These are phyloP conservation scores for Dusona sp. DNA, from an alignment of 2,888 invertebrate species.

Conservation along the genomic window DNA sequence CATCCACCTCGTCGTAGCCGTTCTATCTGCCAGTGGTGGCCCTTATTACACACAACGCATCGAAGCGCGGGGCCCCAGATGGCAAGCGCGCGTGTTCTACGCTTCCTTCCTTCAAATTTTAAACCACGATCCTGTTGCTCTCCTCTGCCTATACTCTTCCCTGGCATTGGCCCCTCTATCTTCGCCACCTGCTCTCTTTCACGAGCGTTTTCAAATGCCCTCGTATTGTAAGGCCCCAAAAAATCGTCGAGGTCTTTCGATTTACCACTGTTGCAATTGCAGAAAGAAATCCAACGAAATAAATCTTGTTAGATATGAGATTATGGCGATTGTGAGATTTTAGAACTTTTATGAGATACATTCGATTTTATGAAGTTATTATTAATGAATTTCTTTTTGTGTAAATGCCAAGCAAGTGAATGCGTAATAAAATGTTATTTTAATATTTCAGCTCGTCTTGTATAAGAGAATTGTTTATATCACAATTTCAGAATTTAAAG, in stretches of 20 bases:
- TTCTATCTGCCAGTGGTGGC: constrained; percentile 6
- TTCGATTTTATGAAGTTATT: not conserved
- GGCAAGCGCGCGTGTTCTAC: constrained; percentile 80
- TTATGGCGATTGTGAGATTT: not conserved
- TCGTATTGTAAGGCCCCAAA: constrained; percentile 14
- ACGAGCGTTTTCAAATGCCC: constrained; percentile 58
- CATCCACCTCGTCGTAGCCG: constrained; percentile 6
- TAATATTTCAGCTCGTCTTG: too few relatives aligned
- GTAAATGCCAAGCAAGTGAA: not conserved
- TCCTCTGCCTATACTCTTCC: constrained; percentile 17
- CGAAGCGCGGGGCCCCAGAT: constrained; percentile 78
- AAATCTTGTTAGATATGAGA: not conserved
- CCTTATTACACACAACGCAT: constrained; percentile 39
- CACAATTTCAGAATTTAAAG: not conserved
- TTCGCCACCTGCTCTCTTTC: constrained; percentile 79
- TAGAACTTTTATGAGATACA: not conserved
- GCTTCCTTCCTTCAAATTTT: constrained; percentile 80
- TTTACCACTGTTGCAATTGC: constrained; percentile 3
- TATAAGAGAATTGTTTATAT: too few relatives aligned
- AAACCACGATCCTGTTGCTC: constrained; percentile 72
- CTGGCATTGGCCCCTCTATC: constrained; percentile 70
- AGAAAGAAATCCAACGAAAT: not conserved
- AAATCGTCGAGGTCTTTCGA: constrained; percentile 19
- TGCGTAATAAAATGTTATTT: too few relatives aligned
- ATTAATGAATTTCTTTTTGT: not conserved